Conservation (phyloP, 2,888 invertebrate genomes). For the Ellobium chinense region DNA sequence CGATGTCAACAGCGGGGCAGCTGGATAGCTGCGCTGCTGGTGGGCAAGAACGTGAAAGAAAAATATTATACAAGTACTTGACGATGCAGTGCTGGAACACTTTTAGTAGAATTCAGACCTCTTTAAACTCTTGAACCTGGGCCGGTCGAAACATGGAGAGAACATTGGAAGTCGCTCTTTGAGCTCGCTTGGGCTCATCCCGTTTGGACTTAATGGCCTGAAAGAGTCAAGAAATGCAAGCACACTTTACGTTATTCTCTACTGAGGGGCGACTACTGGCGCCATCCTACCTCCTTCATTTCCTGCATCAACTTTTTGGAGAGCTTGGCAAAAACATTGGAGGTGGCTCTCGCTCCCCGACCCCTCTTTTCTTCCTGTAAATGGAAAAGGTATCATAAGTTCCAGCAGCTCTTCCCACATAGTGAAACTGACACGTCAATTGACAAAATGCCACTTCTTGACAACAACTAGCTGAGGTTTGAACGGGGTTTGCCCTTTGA, state of each 20-base stretch:
- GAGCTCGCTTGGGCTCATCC: constrained; percentile 60
- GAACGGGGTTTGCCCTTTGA: no score
- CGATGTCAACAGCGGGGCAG: background rate
- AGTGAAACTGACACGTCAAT: constrained; percentile 19
- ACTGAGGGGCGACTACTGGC: constrained; percentile 14
- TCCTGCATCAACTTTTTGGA: constrained; percentile 81
- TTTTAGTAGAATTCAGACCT: constrained; percentile 74
- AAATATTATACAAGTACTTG: constrained; percentile 2
- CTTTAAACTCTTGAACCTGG: constrained; percentile 82
- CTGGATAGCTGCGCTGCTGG: background rate
- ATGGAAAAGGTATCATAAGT: constrained; percentile 12
- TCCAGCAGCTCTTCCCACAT: background rate
- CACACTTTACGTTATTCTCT: constrained; percentile 22
- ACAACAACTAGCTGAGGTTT: no score
- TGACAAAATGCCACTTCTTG: constrained; percentile 7
- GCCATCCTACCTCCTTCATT: constrained; percentile 79
- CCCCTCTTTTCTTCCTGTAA: constrained; percentile 54
- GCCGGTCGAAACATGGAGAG: constrained; percentile 81
- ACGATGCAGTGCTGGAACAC: constrained; percentile 32
- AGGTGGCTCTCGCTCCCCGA: constrained; percentile 77
- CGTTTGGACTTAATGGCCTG: constrained; percentile 50
- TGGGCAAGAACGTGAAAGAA: constrained; percentile 2
- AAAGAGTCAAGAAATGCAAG: constrained; percentile 34
- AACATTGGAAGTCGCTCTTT: constrained; percentile 80
- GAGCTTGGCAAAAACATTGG: constrained; percentile 80